phyloP scores from a whole-genome alignment of 2,888 invertebrate genomes.

The Tridacna crocea region DNA sequence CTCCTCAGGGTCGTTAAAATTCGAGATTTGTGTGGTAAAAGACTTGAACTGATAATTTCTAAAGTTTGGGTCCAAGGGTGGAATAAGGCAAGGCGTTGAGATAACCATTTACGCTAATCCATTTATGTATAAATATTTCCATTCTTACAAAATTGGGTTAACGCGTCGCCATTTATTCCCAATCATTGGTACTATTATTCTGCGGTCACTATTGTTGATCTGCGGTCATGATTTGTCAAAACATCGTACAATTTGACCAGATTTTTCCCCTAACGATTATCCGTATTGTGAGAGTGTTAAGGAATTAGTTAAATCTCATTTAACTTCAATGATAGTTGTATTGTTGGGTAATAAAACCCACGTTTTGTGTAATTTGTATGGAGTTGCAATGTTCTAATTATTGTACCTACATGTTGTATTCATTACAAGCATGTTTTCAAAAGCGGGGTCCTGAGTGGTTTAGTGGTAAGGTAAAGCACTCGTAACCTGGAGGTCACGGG shows the following conservation, averaged over 20 bases:
- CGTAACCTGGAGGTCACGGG: too few relatives aligned
- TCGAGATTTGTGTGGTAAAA: too few relatives aligned
- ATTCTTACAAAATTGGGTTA: conserved; percentile 42
- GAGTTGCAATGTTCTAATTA: not conserved
- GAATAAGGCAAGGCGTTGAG: conserved; percentile 14
- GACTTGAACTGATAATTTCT: too few relatives aligned
- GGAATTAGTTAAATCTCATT: conserved; percentile 18
- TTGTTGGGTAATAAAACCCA: conserved; percentile 18
- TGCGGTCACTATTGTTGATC: conserved; percentile 12
- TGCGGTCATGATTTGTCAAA: conserved; percentile 45
- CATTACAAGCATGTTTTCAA: not conserved
- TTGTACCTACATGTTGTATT: conserved; percentile 2
- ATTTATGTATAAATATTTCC: conserved; percentile 49
- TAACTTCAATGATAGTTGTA: conserved; percentile 20
- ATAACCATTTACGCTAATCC: conserved; percentile 40
- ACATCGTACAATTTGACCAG: conserved; percentile 35
- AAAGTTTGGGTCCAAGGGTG: not conserved
- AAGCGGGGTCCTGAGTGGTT: not conserved
- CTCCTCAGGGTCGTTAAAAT: too few relatives aligned
- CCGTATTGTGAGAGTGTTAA: conserved; percentile 19
- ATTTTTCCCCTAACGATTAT: conserved; percentile 34
- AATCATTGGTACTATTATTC: conserved; percentile 16
- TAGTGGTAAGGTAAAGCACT: too few relatives aligned
- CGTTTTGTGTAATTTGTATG: not conserved
- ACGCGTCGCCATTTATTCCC: conserved; percentile 1